Conservation (phyloP, 2,797 vertebrate genomes). For the Babyrousa celebensis region DNA sequence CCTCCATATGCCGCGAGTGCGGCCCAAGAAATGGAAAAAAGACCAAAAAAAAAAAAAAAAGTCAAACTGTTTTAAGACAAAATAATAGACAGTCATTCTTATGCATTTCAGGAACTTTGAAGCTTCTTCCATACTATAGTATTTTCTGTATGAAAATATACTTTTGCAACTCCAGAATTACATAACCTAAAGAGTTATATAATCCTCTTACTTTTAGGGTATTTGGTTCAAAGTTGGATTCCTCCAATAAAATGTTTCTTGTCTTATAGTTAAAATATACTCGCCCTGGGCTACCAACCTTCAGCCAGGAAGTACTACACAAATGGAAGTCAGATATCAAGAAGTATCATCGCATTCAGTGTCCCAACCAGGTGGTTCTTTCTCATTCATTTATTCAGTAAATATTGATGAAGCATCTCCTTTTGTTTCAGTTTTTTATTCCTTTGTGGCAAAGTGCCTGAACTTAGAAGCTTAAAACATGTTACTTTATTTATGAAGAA, state of each 20-base stretch:
- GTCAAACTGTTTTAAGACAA: constrained; percentile 4
- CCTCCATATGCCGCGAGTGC: too few relatives aligned
- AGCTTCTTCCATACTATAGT: background rate
- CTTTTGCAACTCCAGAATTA: constrained; percentile 37
- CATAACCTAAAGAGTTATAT: background rate
- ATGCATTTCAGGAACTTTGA: background rate
- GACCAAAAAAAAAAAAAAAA: background rate
- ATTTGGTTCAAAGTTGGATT: constrained; percentile 61
- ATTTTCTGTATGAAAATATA: background rate
- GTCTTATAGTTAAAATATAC: constrained; percentile 95
- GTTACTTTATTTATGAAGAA: constrained; percentile 33
- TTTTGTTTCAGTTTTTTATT: constrained; percentile 32
- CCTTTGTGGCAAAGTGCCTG: constrained; percentile 32
- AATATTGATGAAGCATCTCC: constrained; percentile 46
- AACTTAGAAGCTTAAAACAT: background rate
- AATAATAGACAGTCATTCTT: background rate
- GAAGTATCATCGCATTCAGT: constrained; percentile 96
- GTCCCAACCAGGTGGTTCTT: constrained; percentile 96
- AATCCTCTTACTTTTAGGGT: background rate
- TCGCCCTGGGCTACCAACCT: constrained; percentile 96
- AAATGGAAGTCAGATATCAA: constrained; percentile 98
- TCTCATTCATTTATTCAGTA: constrained; percentile 58
- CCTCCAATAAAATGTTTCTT: constrained; percentile 80
- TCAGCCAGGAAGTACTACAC: constrained; percentile 97
- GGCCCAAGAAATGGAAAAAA: too few relatives aligned